Base-by-base conservation (phyloP, 2,888 invertebrate genomes). In the Zhuqinia jingwanae region DNA sequence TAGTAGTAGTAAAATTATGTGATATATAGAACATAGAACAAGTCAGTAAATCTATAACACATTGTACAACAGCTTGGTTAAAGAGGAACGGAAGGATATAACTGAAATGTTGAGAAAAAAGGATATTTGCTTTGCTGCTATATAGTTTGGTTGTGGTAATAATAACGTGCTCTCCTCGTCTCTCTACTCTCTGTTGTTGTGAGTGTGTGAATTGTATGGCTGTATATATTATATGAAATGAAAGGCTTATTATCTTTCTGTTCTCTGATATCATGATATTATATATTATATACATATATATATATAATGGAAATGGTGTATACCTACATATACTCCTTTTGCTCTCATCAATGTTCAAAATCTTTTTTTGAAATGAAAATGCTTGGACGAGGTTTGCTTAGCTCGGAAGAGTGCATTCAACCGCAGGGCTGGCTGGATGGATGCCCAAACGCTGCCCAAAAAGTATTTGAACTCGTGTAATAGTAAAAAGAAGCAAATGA, bases 321-420 rank as follows among this genome's bases (percentile, higher is more conserved):
- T 42, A 17, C 27, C 65, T 25, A 30, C 2, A 5, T 73, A 53
- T 75, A 17, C 20, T 63, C 15, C 50, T 73, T 2, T 58, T 27
- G 84, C 56, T 83, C 84, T 84, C 58, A 15, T n/a, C 84, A 68
- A 84, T 84, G 84, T 58, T 77, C 56, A 60, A 63, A n/a, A 73
- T 77, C n/a, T 77, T 77, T 63, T 63, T 81, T 76, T 36, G 56
- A 84, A 77, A 84, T 77, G 84, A 77, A 84, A 84, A 84, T 77
- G 84, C 65, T 84, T 84, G 76, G 84, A 84, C 65, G 84, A 84
- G 77, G 76, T 68, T 76, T 75, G 42, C 75, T 17, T 50, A 76
- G 84, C 77, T 84, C 84, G 84, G 84, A 84, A 84, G 84, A 84
- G 84, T 84, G 84, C 84, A 84, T 84, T 84, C 84, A 84, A 84